These are phyloP conservation scores for Glaucopsyche alexis DNA, from an alignment of 2,888 invertebrate species.

Conservation along the genomic window DNA sequence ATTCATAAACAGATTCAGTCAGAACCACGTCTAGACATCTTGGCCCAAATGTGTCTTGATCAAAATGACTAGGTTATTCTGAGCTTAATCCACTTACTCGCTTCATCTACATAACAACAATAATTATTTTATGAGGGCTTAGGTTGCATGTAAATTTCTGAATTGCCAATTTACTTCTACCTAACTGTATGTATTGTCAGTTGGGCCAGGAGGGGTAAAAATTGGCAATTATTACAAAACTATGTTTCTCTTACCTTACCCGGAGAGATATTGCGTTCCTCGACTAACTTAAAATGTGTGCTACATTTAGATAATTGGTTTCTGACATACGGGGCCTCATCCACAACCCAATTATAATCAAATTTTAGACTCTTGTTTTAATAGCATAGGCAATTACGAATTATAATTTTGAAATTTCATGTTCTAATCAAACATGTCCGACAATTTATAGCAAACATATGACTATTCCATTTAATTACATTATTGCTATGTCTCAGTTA, in stretches of 20 bases:
- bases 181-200: no score
- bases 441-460: not conserved
- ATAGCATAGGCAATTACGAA: not conserved
- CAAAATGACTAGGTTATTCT: slow-evolving; percentile 4
- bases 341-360: not conserved
- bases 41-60: slow-evolving; percentile 7
- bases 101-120: not conserved
- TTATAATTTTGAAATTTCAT: not conserved
- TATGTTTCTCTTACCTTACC: no score
- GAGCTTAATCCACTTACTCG: slow-evolving; percentile 1
- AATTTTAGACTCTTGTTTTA: slow-evolving; percentile 1
- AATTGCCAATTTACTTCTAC: not conserved
- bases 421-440: not conserved
- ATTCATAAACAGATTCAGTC: not conserved
- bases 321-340: not conserved
- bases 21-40: slow-evolving; percentile 12
- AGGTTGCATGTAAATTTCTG: not conserved
- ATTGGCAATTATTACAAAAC: no score
- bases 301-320: not conserved
- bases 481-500: no score
- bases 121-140: not conserved
- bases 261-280: no score
- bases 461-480: no score
- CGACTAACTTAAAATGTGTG: no score
- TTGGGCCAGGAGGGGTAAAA: no score